Evolutionary conservation across 2,888 invertebrate species (phyloP), one percentile per base, ranked within the genome.

Genomic region (Chironomus riparius): DNA sequence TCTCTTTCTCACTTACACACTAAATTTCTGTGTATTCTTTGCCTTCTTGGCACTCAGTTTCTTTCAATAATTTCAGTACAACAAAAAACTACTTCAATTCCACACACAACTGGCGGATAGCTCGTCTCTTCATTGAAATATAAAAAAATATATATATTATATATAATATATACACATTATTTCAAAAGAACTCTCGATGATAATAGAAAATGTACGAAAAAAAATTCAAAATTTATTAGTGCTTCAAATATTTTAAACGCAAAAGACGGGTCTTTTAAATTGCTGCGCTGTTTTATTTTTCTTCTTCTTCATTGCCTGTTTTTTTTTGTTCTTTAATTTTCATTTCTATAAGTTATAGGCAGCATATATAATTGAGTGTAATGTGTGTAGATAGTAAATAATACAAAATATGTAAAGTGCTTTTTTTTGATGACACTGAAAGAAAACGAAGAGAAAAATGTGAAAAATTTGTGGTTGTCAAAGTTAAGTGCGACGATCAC

Each of bases 211-310:
- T 68, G 68, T 68, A 68, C 28, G 28, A 68, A 68, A 68, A 68
- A 68, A 38, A 38, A 38, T 38, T 38, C 38, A 38, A 38, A 68
- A 68, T 28, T 68, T 68, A 73, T 73, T 73, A 65, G 74, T 68
- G 74, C 6, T 62, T 74, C 68, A 74, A 74, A 68, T 68, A 74
- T 74, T 74, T 38, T 65, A 65, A 74, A 68, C 74, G 68, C 22
- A 65, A 48, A 74, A 74, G 74, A 62, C 47, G 47, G 65, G 65
- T 62, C 47, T 74, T 74, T 47, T 24, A 68, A 74, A 47, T 15
- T 28, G 38, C 38, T 28, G 38, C 68, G 68, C 38, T 47, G 47
- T 68, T 15, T 65, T 21, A 21, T 62, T 65, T 18, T 38, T 38
- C 38, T 38, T 38, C 38, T 38, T 38, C 38, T 38, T 38, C 38